Percentiles rank a stretch among this genome's conserved stretches.
Conservation (phyloP, 2,888 invertebrate genomes). For the Antheraea yamamai region DNA sequence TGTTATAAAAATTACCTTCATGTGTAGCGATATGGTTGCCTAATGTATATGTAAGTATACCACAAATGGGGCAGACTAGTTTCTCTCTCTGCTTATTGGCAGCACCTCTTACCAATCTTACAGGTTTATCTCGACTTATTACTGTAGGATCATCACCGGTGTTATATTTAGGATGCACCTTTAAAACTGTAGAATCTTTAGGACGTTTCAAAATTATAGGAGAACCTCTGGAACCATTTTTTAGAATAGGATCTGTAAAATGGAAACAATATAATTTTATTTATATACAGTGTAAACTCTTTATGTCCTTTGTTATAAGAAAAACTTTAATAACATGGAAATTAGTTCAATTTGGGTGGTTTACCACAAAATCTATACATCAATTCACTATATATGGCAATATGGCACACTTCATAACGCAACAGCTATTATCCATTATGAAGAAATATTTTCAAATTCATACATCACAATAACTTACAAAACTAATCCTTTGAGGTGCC, state of each 20-base stretch:
- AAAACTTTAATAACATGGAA: too few species aligned
- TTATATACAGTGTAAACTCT: neutral
- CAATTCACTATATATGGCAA: too few species aligned
- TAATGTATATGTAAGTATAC: slow-evolving; percentile 72
- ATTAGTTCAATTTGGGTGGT: too few species aligned
- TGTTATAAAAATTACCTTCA: slow-evolving; percentile 56
- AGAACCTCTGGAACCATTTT: slow-evolving; percentile 70
- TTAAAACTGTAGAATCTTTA: slow-evolving; percentile 71
- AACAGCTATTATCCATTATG: too few species aligned
- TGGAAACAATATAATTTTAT: neutral
- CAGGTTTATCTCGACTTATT: slow-evolving; percentile 51
- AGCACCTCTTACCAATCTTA: slow-evolving; percentile 53
- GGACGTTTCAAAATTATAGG: slow-evolving; percentile 72
- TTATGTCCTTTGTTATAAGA: neutral
- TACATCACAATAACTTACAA: too few species aligned
- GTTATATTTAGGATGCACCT: slow-evolving; percentile 61
- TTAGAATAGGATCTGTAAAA: slow-evolving; percentile 68
- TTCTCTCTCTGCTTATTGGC: slow-evolving; percentile 68
- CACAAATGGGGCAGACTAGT: slow-evolving; percentile 77
- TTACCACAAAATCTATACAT: too few species aligned
- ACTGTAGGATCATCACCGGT: slow-evolving; percentile 37
- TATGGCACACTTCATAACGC: too few species aligned
- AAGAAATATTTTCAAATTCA: too few species aligned
- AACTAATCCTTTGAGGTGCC: too few species aligned
- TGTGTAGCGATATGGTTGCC: slow-evolving; percentile 76